Evolutionary conservation across 2,888 invertebrate genomes (phyloP).

Genomic region (Hedychridium roseum): DNA sequence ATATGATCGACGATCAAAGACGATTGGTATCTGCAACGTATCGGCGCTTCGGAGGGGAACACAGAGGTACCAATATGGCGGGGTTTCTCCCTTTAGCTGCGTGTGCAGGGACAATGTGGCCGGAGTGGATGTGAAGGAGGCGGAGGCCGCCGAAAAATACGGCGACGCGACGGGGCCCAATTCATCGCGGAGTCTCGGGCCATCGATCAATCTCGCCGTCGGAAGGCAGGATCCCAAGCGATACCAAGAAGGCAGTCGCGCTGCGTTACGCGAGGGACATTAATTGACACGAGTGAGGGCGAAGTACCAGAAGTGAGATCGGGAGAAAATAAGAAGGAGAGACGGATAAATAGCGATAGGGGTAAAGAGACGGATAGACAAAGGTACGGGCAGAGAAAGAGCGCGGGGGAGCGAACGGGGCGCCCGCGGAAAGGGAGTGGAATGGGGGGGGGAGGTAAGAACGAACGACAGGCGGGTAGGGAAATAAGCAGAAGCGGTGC

Average conservation of each 20-base stretch:
- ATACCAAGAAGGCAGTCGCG: slow-evolving; percentile 35
- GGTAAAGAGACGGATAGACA: too few relatives aligned
- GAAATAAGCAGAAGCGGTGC: slow-evolving; percentile 17
- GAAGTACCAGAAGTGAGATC: neutral
- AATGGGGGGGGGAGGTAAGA: neutral
- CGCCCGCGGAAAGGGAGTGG: slow-evolving; percentile 13
- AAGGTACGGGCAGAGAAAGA: slow-evolving; percentile 8
- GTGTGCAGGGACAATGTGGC: slow-evolving; percentile 6
- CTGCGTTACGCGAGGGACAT: slow-evolving; percentile 53
- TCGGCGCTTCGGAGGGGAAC: too few relatives aligned
- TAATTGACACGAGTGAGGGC: slow-evolving; percentile 58
- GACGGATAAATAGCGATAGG: slow-evolving; percentile 8
- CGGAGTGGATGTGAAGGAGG: slow-evolving; percentile 1
- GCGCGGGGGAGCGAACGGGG: slow-evolving; percentile 12
- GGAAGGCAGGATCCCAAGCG: slow-evolving; percentile 19
- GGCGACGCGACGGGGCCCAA: slow-evolving; percentile 37
- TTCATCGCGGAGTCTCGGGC: slow-evolving; percentile 51
- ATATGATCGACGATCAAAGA: too few relatives aligned
- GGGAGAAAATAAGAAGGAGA: slow-evolving; percentile 15
- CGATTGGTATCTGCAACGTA: too few relatives aligned
- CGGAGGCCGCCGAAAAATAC: slow-evolving; percentile 44
- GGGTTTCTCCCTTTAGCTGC: too few relatives aligned
- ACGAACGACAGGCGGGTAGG: neutral
- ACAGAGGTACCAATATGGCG: too few relatives aligned
- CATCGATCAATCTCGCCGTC: slow-evolving; percentile 58